Base-by-base conservation (phyloP, 2,797 vertebrate genomes). In the Esox lucius region DNA sequence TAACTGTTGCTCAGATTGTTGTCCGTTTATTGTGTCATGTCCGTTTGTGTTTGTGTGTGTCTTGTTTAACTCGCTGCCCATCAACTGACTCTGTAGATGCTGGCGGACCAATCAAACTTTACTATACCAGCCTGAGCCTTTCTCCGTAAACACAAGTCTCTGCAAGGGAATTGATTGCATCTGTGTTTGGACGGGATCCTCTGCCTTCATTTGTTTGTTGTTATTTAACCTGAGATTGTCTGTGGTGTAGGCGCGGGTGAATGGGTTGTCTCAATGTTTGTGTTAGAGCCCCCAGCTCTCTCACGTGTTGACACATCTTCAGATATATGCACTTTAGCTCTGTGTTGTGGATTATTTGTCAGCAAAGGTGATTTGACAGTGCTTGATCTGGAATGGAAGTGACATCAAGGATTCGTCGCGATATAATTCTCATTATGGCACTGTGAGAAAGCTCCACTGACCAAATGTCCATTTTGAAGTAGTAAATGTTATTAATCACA, bases 11-110 rank as follows among this genome's bases (percentile, higher is more conserved):
- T 62, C 28, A 22, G 19, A 73, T 76, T 16, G 68, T 7, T 19
- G 35, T 59, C 33, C 74, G 53, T 73, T 16, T 17, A 42, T 49
- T 31, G 16, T 68, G 69, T 13, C 1, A 42, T 26, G 48, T 4
- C 35, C 12, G 33, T 67, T 39, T 48, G 12, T 39, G 28, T 61
- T 72, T 80, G 76, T 7, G 9, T 76, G 78, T 78, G 81, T 31
- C 82, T 81, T 84, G 88, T 82, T 84, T 1, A 46, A 66, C 84
- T 84, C 1, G 15, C 33, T 77, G 65, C 75, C 83, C 19, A 64
- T 70, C 53, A 22, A 19, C 53, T 78, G 64, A 9, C 19, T n/a
- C 73, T 12, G 39, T 65, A 59, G 70, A 70, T 26, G 71, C 53
- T 12, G 39, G 31, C 72, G n/a, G 68, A n/a, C 22, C 77, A 74